phyloP scores from a whole-genome alignment of 2,888 invertebrate species.

The Quadroppia sp. region DNA sequence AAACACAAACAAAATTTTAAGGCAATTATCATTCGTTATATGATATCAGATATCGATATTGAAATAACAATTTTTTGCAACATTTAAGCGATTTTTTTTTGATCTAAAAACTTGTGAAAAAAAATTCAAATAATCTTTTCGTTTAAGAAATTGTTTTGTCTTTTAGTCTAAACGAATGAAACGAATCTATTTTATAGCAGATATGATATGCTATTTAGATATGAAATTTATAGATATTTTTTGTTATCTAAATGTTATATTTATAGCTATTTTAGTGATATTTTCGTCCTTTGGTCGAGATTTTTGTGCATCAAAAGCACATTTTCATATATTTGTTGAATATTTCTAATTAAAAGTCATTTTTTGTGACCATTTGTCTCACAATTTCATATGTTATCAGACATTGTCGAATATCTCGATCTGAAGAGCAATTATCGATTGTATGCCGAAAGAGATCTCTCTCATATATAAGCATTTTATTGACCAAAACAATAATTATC shows the following conservation, averaged over 20 bases:
- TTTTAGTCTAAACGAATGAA: background rate
- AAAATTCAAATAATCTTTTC: background rate
- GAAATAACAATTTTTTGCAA: no score
- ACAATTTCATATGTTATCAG: background rate
- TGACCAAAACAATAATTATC: no score
- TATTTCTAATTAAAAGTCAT: background rate
- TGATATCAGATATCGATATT: no score
- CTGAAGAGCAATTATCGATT: background rate
- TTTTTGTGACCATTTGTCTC: background rate
- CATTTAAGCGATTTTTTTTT: background rate
- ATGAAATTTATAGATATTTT: background rate
- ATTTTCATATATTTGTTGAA: background rate
- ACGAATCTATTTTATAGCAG: background rate
- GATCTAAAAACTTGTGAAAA: background rate
- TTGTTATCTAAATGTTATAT: background rate
- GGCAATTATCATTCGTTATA: no score
- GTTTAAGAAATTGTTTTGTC: background rate
- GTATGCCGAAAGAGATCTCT: background rate
- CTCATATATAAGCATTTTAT: no score
- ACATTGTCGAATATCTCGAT: background rate
- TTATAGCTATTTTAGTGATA: background rate
- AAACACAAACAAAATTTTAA: no score
- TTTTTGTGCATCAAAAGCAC: no score
- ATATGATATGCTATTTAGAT: slow-evolving; percentile 1
- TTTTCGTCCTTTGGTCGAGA: background rate